phyloP scores from a whole-genome alignment of 1,140 invertebrate genomes.

The Paraescarpia echinospica region DNA sequence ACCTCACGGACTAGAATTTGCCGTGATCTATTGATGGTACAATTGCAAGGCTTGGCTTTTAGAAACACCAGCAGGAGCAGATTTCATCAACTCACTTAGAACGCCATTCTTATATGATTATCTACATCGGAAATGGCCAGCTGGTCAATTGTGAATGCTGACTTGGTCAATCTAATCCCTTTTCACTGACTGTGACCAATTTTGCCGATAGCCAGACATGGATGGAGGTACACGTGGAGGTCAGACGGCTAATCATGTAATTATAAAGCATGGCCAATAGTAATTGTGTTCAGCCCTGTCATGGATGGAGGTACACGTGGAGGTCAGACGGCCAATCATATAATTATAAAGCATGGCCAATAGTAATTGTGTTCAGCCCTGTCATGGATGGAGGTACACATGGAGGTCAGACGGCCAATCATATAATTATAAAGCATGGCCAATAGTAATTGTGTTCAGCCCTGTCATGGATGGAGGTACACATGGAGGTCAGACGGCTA shows the following conservation, averaged over 20 bases:
- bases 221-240: background rate
- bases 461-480: no score
- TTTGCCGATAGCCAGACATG: background rate
- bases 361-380: no score
- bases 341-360: no score
- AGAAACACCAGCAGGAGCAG: background rate
- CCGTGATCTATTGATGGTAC: background rate
- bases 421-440: no score
- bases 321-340: no score
- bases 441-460: no score
- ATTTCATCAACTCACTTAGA: background rate
- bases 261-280: no score
- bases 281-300: no score
- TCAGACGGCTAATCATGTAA: background rate
- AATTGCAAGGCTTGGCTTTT: background rate
- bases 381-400: no score
- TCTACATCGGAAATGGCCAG: background rate
- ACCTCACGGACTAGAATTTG: background rate
- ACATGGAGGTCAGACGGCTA: no score
- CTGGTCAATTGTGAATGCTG: background rate
- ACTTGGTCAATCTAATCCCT: conserved; percentile 3
- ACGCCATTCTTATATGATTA: background rate
- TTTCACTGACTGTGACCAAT: conserved; percentile 11
- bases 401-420: no score
- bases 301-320: no score